Evolutionary conservation across 2,888 invertebrate genomes (phyloP).

Genomic region (Nipponacmea schrenckii): DNA sequence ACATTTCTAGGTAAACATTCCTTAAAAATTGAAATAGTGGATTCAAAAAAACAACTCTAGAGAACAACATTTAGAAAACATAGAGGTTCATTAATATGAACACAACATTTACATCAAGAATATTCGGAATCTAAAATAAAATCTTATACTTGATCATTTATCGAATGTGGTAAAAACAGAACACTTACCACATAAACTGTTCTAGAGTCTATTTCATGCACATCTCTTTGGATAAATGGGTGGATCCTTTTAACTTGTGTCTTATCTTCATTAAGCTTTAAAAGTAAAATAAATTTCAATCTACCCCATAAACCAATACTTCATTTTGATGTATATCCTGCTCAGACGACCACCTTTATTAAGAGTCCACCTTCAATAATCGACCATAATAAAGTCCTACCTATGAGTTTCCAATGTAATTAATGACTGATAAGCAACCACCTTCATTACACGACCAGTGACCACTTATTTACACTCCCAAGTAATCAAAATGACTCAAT

Average conservation of each 20-base stretch:
- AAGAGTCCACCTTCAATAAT: too few species aligned
- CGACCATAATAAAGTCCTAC: too few species aligned
- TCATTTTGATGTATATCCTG: too few species aligned
- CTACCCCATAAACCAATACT: neutral
- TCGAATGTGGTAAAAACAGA: too few species aligned
- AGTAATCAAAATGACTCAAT: too few species aligned
- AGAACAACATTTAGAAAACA: neutral
- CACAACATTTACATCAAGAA: neutral
- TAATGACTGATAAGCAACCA: too few species aligned
- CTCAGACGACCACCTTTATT: too few species aligned
- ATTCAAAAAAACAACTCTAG: neutral
- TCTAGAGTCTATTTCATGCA: slow-evolving; percentile 73
- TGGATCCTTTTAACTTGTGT: slow-evolving; percentile 52
- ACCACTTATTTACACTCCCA: too few species aligned
- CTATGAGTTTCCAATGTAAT: too few species aligned
- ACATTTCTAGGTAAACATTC: slow-evolving; percentile 85
- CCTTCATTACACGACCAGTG: too few species aligned
- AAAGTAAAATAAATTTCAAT: neutral
- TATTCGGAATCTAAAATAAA: neutral
- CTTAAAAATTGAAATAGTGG: slow-evolving; percentile 63
- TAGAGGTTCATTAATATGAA: neutral
- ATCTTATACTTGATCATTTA: too few species aligned
- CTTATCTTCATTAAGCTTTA: slow-evolving; percentile 56
- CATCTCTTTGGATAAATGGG: slow-evolving; percentile 61
- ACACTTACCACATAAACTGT: slow-evolving; percentile 80